phyloP scores from a whole-genome alignment of 2,888 invertebrate species.

The Abrostola triplasia region DNA sequence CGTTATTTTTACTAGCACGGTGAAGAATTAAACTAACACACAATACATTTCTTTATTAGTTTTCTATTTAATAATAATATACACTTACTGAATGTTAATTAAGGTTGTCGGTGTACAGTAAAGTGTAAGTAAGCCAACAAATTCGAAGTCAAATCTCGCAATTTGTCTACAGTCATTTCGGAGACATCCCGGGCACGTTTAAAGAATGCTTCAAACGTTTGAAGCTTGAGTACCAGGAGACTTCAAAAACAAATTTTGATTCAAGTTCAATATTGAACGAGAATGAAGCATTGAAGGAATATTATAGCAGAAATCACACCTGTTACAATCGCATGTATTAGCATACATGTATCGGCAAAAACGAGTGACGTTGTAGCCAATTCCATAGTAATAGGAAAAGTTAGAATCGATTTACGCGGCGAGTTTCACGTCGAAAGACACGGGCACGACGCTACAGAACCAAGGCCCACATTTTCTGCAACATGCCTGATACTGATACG shows the following conservation, averaged over 20 bases:
- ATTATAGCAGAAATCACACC: constrained; percentile 15
- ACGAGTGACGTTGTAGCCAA: constrained; percentile 67
- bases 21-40: constrained; percentile 3
- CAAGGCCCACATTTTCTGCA: constrained; percentile 52
- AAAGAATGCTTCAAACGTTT: constrained; percentile 7
- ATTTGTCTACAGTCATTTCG: constrained; percentile 22
- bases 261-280: constrained; percentile 1
- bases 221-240: constrained; percentile 5
- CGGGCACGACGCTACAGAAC: constrained; percentile 34
- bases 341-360: constrained; percentile 50
- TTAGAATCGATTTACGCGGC: constrained; percentile 72
- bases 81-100: constrained; percentile 10
- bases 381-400: constrained; percentile 76
- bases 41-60: too few species aligned
- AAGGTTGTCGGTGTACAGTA: constrained; percentile 10
- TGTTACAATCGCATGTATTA: constrained; percentile 16
- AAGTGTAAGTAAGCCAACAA: constrained; percentile 11
- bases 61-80: constrained; percentile 3
- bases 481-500: constrained; percentile 32
- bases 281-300: background rate
- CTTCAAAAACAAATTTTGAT: background rate
- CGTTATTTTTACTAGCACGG: constrained; percentile 21
- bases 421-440: constrained; percentile 46
- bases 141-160: constrained; percentile 19
- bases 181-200: constrained; percentile 16